phyloP scores from a whole-genome alignment of 2,888 invertebrate genomes.

The Allophyes oxyacanthae region DNA sequence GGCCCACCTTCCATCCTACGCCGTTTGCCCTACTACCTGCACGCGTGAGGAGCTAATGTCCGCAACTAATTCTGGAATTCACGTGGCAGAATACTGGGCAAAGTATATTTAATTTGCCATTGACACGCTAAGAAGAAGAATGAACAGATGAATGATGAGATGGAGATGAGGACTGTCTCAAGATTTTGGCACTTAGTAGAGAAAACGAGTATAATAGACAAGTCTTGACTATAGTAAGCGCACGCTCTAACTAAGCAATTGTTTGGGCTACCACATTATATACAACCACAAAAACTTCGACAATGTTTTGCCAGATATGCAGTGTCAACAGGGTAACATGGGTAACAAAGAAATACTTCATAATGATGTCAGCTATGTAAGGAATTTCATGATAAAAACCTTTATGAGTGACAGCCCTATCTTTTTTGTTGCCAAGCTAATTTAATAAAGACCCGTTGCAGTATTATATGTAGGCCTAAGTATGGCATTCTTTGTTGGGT shows the following conservation, averaged over 20 bases:
- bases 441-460: slow-evolving; percentile 11
- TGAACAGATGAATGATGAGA: too few relatives aligned
- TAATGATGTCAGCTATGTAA: slow-evolving; percentile 31
- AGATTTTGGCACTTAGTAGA: too few relatives aligned
- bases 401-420: slow-evolving; percentile 10
- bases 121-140: too few relatives aligned
- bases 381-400: slow-evolving; percentile 25
- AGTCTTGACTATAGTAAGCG: too few relatives aligned
- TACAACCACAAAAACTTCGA: slow-evolving; percentile 8
- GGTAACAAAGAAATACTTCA: slow-evolving; percentile 34
- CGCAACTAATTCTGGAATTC: too few relatives aligned
- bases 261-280: slow-evolving; percentile 1
- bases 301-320: slow-evolving; percentile 20
- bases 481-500: not conserved
- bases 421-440: slow-evolving; percentile 7
- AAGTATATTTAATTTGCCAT: too few relatives aligned
- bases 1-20: too few relatives aligned
- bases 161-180: too few relatives aligned
- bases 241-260: not conserved
- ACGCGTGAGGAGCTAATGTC: too few relatives aligned
- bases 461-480: not conserved
- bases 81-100: too few relatives aligned
- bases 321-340: slow-evolving; percentile 22
- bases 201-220: too few relatives aligned
- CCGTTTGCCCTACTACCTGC: too few relatives aligned